Evolutionary conservation across 1,140 invertebrate species (phyloP), one percentile per base, ranked within the genome.

Genomic region (Drosophila neocordata): DNA sequence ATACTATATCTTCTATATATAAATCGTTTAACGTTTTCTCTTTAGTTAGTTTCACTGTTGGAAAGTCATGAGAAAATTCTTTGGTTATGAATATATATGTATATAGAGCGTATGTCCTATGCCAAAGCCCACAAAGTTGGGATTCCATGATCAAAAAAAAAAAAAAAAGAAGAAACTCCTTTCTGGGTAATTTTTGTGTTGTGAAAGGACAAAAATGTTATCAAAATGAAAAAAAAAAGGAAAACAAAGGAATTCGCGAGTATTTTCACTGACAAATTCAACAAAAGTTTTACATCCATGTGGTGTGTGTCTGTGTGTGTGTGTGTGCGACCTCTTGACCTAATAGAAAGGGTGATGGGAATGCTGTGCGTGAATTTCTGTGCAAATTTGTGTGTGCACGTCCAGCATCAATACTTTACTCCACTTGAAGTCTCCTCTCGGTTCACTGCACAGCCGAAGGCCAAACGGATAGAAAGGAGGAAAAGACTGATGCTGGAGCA

Each of bases 251-350:
- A 76, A 72, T 76, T 53, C 35, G 38, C 15, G 69, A 67, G 13
- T 62, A 70, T 35, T 71, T 66, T 31, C 48, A 72, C 69, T 73
- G 64, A 68, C 65, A 68, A 76, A 72, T 72, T 68, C 64, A 18
- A 9, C 41, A 48, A 48, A 48, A 48, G 8, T 48, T 48, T 48
- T 48, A 9, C 34, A 35, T 35, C 34, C 34, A 35, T 35, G 34
- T 35, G 41, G 22, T 15, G 13, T 8, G n/a, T 44, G n/a, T 44
- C 8, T 9, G 27, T 27, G 53, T 44, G 41, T 57, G 66, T 62
- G 65, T 63, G 65, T 72, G 65, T 20, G 53, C 65, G 79, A 85
- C 81, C 81, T 74, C 81, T 80, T 85, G 81, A 85, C 81, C 81
- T 67, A 84, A 73, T 85, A 69, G 71, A 56, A 31, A 38, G 31